Evolutionary conservation across 2,113 vertebrate species (phyloP).

Genomic region (Indri indri): DNA sequence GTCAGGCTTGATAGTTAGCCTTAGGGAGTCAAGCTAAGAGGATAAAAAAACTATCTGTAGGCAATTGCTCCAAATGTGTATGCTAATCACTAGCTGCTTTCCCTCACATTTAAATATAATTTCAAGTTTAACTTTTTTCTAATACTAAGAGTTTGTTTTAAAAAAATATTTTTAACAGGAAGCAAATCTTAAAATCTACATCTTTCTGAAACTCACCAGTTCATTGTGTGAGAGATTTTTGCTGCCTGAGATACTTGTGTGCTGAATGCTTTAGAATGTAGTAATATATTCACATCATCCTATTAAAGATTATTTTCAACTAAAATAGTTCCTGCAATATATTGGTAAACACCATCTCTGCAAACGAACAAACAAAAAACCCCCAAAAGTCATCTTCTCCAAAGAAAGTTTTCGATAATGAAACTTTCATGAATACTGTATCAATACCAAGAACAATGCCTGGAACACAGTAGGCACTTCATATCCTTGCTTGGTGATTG

Average conservation of each 20-base stretch:
- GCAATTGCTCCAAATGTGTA: conserved; percentile 48
- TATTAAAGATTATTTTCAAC: background rate
- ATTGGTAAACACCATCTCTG: conserved; percentile 6
- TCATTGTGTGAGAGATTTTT: background rate
- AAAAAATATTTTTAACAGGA: background rate
- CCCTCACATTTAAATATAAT: conserved; percentile 16
- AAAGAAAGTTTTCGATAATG: background rate
- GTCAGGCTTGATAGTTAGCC: conserved; percentile 12
- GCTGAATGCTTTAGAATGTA: background rate
- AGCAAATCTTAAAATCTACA: background rate
- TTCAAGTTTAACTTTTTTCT: conserved; percentile 40
- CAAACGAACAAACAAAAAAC: background rate
- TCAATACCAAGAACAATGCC: background rate
- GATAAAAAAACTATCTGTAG: background rate
- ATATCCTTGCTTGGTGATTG: conserved; percentile 1
- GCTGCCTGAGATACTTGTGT: background rate
- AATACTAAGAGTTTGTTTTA: background rate
- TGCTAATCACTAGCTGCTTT: conserved; percentile 29
- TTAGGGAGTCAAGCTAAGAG: conserved; percentile 40
- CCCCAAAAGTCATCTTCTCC: background rate
- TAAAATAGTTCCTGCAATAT: background rate
- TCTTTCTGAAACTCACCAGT: background rate
- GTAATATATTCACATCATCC: conserved; percentile 3
- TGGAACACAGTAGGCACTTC: background rate
- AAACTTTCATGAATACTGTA: background rate